Percentiles rank a stretch among this genome's conserved stretches.
Evolutionary conservation across 2,888 invertebrate genomes (phyloP).

Genomic region (Seira ritae): DNA sequence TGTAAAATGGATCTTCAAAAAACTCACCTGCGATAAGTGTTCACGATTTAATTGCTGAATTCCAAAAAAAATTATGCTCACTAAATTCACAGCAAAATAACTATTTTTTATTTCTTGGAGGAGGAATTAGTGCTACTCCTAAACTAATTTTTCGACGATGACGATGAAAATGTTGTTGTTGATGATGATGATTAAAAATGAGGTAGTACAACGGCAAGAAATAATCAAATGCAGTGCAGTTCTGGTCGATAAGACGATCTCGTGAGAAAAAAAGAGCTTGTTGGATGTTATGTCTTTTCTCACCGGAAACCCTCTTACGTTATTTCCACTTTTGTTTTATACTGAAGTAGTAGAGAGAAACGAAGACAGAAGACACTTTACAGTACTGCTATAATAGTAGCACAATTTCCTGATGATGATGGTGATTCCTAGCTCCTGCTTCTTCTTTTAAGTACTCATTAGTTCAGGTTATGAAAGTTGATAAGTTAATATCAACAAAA

Average conservation of each 20-base stretch:
- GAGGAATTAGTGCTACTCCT: no score
- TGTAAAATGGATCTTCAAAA: no score
- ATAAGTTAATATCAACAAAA: not conserved
- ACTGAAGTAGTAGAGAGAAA: not conserved
- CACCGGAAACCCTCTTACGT: constrained; percentile 63
- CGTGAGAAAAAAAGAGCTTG: constrained; percentile 12
- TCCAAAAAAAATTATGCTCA: no score
- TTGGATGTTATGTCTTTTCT: constrained; percentile 36
- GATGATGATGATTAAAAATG: not conserved
- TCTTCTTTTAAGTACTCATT: constrained; percentile 30
- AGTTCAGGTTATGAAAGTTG: constrained; percentile 35
- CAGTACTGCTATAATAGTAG: constrained; percentile 20
- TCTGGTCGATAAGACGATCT: not conserved
- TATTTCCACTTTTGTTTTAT: constrained; percentile 55
- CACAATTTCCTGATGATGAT: constrained; percentile 51
- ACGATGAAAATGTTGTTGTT: no score
- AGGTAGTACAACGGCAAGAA: not conserved
- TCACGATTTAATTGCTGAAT: no score
- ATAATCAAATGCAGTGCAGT: not conserved
- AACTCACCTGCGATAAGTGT: no score
- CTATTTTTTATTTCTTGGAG: no score
- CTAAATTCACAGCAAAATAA: no score
- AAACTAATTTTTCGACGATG: no score
- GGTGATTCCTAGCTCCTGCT: not conserved
- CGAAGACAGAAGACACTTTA: not conserved